Percentiles rank a stretch among this genome's conserved stretches.
phyloP scores from a whole-genome alignment of 2,888 invertebrate species.

The Dryococelus australis region DNA sequence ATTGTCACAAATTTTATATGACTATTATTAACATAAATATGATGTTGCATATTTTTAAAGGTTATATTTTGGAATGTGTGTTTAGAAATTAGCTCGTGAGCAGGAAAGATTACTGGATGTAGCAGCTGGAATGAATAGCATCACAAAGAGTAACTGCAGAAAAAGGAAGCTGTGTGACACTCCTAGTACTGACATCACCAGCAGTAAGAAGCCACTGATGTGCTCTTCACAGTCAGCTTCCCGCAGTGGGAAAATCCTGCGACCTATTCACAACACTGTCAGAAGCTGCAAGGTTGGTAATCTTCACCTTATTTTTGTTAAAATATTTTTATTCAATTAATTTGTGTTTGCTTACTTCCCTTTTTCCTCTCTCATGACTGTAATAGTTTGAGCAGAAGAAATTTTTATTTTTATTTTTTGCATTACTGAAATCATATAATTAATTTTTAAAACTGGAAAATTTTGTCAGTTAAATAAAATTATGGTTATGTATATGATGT shows the following conservation, averaged over 20 bases:
- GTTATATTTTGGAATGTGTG: not conserved
- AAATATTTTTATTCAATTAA: not conserved
- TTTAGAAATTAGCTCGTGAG: not conserved
- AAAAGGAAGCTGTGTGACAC: not conserved
- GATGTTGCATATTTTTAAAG: too few species aligned
- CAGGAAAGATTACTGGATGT: not conserved
- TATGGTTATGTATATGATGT: too few species aligned
- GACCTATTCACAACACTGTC: not conserved
- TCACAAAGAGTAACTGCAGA: not conserved
- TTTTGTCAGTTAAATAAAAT: too few species aligned
- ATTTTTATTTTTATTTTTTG: too few species aligned
- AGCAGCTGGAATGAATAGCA: not conserved
- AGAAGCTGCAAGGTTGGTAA: not conserved
- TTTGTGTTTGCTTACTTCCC: not conserved
- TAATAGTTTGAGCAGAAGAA: not conserved
- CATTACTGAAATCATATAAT: too few species aligned
- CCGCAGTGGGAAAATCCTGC: not conserved
- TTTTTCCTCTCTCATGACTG: not conserved
- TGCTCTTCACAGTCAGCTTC: not conserved
- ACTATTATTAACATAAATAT: too few species aligned
- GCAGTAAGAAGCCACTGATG: not conserved
- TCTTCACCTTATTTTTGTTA: not conserved
- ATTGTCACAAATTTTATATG: too few species aligned
- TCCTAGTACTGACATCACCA: not conserved
- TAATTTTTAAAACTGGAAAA: too few species aligned